These are phyloP conservation scores for Chelonus insularis DNA, from an alignment of 1,140 invertebrate genomes.

Conservation along the genomic window DNA sequence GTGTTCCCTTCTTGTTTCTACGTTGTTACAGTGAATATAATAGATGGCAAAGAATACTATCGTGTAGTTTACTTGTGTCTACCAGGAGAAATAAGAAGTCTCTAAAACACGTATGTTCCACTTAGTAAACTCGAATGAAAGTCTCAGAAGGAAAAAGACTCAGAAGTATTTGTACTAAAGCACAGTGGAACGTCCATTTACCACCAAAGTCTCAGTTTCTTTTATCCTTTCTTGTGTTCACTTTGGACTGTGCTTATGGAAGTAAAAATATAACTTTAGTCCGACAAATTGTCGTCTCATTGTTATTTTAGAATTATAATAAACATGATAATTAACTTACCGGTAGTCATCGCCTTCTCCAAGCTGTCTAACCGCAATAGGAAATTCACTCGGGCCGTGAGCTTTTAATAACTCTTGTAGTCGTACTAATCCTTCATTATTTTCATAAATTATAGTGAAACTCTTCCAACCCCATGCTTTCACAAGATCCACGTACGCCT, in stretches of 20 bases:
- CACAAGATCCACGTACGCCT: conserved; percentile 90
- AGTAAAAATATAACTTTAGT: too few relatives aligned
- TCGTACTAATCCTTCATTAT: conserved; percentile 89
- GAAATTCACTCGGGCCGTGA: conserved; percentile 79
- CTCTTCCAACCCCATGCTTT: conserved; percentile 89
- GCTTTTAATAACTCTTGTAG: conserved; percentile 91
- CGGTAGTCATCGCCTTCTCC: conserved; percentile 80
- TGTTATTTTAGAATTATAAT: neutral
- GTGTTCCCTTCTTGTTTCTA: neutral
- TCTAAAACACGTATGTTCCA: conserved; percentile 26
- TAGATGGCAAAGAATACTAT: neutral
- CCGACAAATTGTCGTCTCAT: too few relatives aligned
- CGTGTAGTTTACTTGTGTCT: conserved; percentile 1
- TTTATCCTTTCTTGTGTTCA: neutral
- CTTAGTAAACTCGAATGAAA: conserved; percentile 13
- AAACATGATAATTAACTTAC: conserved; percentile 55
- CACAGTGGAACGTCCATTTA: neutral
- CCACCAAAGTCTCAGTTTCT: neutral
- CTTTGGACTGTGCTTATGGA: neutral
- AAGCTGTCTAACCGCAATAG: conserved; percentile 78
- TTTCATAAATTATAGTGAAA: conserved; percentile 95
- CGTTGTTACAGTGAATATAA: neutral
- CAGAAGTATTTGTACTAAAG: neutral
- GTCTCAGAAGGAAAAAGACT: neutral
- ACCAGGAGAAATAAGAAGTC: conserved; percentile 4